Evolutionary conservation across 2,797 vertebrate species (phyloP).

Genomic region (Merluccius polli): DNA sequence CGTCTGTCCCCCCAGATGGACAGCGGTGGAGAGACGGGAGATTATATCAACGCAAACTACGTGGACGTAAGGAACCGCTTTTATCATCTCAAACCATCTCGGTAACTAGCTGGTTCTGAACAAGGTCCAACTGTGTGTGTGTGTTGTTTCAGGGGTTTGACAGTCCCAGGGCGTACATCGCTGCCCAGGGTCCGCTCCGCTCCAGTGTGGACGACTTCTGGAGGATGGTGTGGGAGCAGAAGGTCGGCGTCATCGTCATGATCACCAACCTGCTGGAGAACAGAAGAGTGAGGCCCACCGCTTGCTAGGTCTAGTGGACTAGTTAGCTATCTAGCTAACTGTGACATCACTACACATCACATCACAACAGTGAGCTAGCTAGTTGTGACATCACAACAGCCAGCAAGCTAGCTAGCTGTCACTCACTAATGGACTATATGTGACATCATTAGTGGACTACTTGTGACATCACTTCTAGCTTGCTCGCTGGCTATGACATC

Average conservation of each 20-base stretch:
- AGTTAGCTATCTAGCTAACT: not conserved
- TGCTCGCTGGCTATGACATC: too few species aligned
- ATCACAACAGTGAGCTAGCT: too few species aligned
- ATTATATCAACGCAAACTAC: slow-evolving; percentile 97
- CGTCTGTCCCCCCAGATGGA: slow-evolving; percentile 78
- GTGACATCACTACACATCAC: not conserved
- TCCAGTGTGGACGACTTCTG: slow-evolving; percentile 94
- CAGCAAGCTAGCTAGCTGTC: too few species aligned
- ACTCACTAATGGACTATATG: too few species aligned
- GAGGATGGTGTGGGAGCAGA: slow-evolving; percentile 99
- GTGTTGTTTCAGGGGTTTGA: slow-evolving; percentile 81
- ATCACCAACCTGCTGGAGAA: slow-evolving; percentile 98
- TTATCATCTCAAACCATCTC: not conserved
- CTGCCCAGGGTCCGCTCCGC: slow-evolving; percentile 91
- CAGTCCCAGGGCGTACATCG: slow-evolving; percentile 86
- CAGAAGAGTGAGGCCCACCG: slow-evolving; percentile 78
- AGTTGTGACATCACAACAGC: too few species aligned
- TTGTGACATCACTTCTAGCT: too few species aligned
- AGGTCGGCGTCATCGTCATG: slow-evolving; percentile 90
- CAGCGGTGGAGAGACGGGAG: slow-evolving; percentile 81
- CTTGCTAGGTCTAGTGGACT: not conserved
- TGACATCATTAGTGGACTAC: too few species aligned
- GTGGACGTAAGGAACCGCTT: slow-evolving; percentile 82
- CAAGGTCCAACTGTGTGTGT: not conserved
- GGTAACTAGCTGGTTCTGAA: not conserved